Conservation (phyloP, 2,113 vertebrate genomes). For the Hiodon alosoides region DNA sequence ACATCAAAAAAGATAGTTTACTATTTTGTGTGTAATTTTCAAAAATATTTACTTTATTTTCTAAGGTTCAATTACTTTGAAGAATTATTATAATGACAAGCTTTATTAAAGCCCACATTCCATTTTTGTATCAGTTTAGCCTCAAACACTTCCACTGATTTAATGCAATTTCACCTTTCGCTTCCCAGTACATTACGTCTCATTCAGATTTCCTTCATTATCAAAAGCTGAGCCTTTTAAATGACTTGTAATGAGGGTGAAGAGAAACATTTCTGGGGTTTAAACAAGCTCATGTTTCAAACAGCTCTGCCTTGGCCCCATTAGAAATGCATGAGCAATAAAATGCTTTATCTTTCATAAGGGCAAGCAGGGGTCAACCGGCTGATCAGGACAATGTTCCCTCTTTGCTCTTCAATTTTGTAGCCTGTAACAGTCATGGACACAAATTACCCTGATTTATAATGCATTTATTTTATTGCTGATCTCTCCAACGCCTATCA, state of each 20-base stretch:
- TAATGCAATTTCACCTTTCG: conserved; percentile 59
- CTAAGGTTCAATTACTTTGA: no score
- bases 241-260: conserved; percentile 66
- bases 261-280: conserved; percentile 61
- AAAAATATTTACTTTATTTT: no score
- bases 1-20: no score
- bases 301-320: conserved; percentile 60
- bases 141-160: conserved; percentile 55
- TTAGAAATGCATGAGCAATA: conserved; percentile 57
- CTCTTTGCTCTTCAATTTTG: background rate
- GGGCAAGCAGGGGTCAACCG: background rate
- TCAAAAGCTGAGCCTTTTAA: conserved; percentile 58
- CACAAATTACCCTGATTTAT: background rate
- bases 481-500: background rate
- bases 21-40: no score
- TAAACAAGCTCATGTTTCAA: conserved; percentile 56
- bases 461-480: background rate
- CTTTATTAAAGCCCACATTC: background rate
- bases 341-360: conserved; percentile 51
- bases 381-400: background rate
- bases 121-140: background rate
- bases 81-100: no score
- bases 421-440: no score
- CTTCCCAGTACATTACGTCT: conserved; percentile 53
- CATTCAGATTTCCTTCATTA: conserved; percentile 61